Evolutionary conservation across 2,797 vertebrate genomes (phyloP).

Genomic region (Florisuga fusca): DNA sequence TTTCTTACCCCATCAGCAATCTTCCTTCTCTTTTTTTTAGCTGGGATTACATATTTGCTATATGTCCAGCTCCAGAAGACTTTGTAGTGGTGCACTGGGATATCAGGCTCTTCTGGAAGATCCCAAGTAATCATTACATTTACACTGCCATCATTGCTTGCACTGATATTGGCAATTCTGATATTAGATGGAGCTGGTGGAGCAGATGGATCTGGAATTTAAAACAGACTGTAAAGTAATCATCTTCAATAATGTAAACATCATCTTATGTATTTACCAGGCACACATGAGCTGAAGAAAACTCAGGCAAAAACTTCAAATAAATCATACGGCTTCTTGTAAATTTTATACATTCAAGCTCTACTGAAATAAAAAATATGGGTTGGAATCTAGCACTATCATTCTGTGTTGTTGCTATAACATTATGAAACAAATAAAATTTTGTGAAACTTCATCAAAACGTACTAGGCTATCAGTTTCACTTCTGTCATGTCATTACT

Average conservation of each 20-base stretch:
- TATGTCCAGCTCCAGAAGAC: constrained; percentile 93
- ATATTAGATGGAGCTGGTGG: constrained; percentile 87
- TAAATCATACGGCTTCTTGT: not conserved
- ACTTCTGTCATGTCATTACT: not conserved
- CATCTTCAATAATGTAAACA: not conserved
- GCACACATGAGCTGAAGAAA: not conserved
- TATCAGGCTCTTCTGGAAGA: constrained; percentile 87
- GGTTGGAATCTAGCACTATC: not conserved
- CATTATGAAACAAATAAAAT: no score
- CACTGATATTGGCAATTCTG: constrained; percentile 83
- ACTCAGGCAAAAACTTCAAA: not conserved
- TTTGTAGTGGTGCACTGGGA: constrained; percentile 95
- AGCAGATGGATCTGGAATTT: constrained; percentile 87
- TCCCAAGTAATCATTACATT: constrained; percentile 87
- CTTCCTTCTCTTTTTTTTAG: constrained; percentile 94
- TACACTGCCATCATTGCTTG: constrained; percentile 81
- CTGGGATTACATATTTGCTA: constrained; percentile 85
- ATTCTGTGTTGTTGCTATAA: not conserved
- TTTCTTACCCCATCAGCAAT: constrained; percentile 88
- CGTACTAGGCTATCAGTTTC: not conserved
- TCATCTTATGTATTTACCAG: not conserved
- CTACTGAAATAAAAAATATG: not conserved
- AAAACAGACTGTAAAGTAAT: not conserved
- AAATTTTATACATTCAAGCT: not conserved
- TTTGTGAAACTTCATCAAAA: not conserved